Base-by-base conservation (phyloP, 2,113 vertebrate genomes). In the Ammodramus savannarum region DNA sequence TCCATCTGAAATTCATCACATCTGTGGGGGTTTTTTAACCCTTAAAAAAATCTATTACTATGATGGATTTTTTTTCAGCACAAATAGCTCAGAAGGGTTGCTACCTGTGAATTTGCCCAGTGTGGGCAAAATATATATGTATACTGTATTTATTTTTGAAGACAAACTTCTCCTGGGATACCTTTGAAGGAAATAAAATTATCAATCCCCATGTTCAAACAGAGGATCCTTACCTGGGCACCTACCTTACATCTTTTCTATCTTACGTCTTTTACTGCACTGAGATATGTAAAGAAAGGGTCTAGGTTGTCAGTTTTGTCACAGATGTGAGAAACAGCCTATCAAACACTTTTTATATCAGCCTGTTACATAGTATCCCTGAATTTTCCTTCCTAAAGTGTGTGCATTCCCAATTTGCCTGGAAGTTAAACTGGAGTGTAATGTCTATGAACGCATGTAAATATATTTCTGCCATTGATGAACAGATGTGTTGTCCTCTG, bases 121-220 rank as follows among this genome's bases (percentile, higher is more conserved):
- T 77, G 22, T 14, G 6, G 11, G 10, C 22, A 54, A 92, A 91
- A 95, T 58, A 84, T 20, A 39, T 54, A 71, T 32, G 12, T 69
- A 69, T 49, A 77, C 48, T 63, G 6, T 49, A 85, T 90, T 91
- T 92, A 54, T 52, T 94, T 93, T 95, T 92, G 49, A 55, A 92
- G 20, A 69, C 27, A 95, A 97, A 57, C 58, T 7, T 90, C 48
- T 71, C 51, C 76, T 93, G 92, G 84, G 57, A 80, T 94, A 76
- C 27, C 52, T 93, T 75, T 13, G 66, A 93, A 78, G 54, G 78
- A 96, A 96, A 74, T 77, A 31, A 38, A 93, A 91, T 80, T 93
- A 73, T 54, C 7, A 10, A 41, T 68, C 16, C 44, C 41, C 55
- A 63, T 90, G 82, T 88, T 92, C 34, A 72, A 80, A 46, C 2